A percentile compares a stretch with the other conserved stretches of the same genome.
Evolutionary conservation across 2,888 invertebrate species (phyloP).

Genomic region (Melanostoma scalare): DNA sequence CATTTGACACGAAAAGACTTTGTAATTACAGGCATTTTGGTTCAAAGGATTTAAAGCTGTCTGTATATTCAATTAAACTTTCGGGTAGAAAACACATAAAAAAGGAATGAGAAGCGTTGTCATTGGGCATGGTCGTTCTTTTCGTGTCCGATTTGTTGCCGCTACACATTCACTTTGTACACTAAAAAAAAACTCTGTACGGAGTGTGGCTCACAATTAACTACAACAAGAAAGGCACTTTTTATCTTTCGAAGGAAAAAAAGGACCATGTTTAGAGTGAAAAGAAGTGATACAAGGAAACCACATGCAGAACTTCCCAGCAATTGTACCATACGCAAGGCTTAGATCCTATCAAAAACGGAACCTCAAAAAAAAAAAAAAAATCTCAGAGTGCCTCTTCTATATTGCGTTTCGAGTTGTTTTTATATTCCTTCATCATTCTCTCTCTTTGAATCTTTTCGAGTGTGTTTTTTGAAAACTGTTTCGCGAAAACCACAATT

Average conservation of each 20-base stretch:
- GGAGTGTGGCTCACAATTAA: conserved; percentile 25
- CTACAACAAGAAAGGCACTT: conserved; percentile 11
- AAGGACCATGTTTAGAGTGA: conserved; percentile 19
- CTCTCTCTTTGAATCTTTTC: conserved; percentile 1
- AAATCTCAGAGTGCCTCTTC: conserved; percentile 22
- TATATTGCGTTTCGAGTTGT: conserved; percentile 44
- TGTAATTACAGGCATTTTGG: conserved; percentile 4
- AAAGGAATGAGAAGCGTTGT: conserved; percentile 20
- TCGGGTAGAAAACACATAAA: conserved; percentile 31
- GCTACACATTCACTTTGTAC: conserved; percentile 16
- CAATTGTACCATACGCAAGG: conserved; percentile 36
- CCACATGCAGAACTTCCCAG: conserved; percentile 57
- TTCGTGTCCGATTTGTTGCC: conserved; percentile 28
- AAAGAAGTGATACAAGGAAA: conserved; percentile 56
- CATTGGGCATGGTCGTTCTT: conserved; percentile 4
- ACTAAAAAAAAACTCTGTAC: conserved; percentile 5
- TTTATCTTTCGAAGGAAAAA: conserved; percentile 4
- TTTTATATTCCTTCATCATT: conserved; percentile 12
- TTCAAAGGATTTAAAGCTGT: conserved; percentile 27
- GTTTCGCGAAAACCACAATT: conserved; percentile 66
- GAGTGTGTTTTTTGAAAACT: conserved; percentile 53
- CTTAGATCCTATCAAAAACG: conserved; percentile 37
- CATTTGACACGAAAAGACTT: conserved; percentile 18
- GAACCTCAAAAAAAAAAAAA: conserved; percentile 20
- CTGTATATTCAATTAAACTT: conserved; percentile 49